Base-by-base conservation (phyloP, 2,113 vertebrate genomes). In the Atherinomorus stipes region DNA sequence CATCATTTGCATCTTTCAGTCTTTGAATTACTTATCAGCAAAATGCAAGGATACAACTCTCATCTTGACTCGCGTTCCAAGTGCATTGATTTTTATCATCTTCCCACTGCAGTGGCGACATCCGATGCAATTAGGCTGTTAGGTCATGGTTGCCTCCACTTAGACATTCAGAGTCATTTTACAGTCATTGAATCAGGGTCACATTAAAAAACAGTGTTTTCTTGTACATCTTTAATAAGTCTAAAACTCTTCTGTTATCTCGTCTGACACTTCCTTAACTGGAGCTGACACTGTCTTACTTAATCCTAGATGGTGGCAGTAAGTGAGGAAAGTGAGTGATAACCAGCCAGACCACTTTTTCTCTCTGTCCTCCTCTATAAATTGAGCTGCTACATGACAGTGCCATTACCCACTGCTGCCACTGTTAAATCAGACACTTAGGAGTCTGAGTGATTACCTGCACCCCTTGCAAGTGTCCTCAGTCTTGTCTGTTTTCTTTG, bases 341-440 rank as follows among this genome's bases (percentile, higher is more conserved):
- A 81, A 80, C 73, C 75, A 76, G 59, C 64, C 34, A 50, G 64
- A 69, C 61, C 65, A 52, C 51, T 63, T 52, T 74, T n/a, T 74
- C 28, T 47, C 63, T 64, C 64, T 51, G 59, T 75, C 57, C 64
- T 42, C 59, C 50, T 54, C 72, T 84, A 80, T 90, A 83, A 88
- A 89, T 84, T 83, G 85, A 88, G 78, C 78, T 58, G 60, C 83
- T 71, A 84, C 80, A 87, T 81, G 84, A 88, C 85, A 84, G 85
- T 75, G 71, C 80, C 78, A 88, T 91, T 91, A 89, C 80, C 85
- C 85, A 58, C 71, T 75, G 69, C 81, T 85, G 81, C 75, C 79
- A 84, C 64, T n/a, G 76, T 78, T 88, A 89, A 90, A 90, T 88
- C 88, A 85, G 84, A 84, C 81, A 78, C 86, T 88, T 84, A 86